Percentiles rank a stretch among this genome's conserved stretches.
phyloP scores from a whole-genome alignment of 2,797 vertebrate species.

The Acipenser oxyrinchus region DNA sequence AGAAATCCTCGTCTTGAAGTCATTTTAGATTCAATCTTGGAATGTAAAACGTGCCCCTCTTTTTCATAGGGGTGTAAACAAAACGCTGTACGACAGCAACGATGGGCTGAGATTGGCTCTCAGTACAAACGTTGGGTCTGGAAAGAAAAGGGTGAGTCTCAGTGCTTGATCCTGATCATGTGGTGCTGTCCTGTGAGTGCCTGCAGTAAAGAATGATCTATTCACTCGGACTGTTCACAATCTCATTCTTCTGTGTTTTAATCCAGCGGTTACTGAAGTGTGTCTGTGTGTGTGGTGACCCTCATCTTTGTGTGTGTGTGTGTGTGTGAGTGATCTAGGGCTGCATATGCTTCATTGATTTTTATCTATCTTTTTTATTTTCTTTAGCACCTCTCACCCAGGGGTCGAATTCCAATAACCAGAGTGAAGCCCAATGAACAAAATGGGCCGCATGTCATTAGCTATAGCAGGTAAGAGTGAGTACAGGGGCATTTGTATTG shows the following conservation, averaged over 20 bases:
- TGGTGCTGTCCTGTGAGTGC: neutral
- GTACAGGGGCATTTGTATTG: conserved; percentile 3
- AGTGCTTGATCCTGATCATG: neutral
- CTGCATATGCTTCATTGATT: neutral
- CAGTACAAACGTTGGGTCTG: conserved; percentile 28
- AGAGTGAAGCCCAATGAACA: conserved; percentile 53
- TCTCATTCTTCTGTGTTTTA: too few species aligned
- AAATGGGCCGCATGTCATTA: conserved; percentile 39
- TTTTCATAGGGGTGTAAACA: conserved; percentile 49
- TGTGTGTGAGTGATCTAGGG: neutral
- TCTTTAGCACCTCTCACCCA: conserved; percentile 41
- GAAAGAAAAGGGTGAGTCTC: conserved; percentile 42
- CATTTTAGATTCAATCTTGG: too few species aligned
- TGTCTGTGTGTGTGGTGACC: too few species aligned
- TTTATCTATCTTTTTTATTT: neutral
- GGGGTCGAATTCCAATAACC: conserved; percentile 35
- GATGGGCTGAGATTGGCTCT: conserved; percentile 49
- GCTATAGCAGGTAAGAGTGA: conserved; percentile 37
- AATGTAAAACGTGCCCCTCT: neutral
- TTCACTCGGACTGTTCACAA: neutral
- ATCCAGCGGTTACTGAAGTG: too few species aligned
- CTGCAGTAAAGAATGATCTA: neutral
- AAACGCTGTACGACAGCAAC: conserved; percentile 61
- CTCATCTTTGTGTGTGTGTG: neutral
- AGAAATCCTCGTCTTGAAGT: too few species aligned